Evolutionary conservation across 23 tunicate species (phyloP).

Genomic region (Clavelina lepadiformis): DNA sequence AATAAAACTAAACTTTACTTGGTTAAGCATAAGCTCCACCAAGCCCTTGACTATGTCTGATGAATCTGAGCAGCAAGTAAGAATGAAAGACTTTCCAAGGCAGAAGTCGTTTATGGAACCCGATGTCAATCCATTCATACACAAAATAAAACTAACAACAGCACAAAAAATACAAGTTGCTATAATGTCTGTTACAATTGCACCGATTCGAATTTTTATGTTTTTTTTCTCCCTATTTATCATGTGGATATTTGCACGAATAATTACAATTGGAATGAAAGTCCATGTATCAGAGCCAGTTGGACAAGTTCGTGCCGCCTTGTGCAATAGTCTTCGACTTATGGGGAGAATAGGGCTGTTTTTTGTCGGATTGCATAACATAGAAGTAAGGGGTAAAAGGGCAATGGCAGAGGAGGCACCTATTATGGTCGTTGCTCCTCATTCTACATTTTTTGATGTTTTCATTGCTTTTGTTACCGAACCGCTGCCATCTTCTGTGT

Average conservation of each 20-base stretch:
- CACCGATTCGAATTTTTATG: slow-evolving; percentile 12
- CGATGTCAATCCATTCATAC: slow-evolving; percentile 58
- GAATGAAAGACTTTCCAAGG: too few relatives aligned
- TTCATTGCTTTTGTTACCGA: slow-evolving; percentile 27
- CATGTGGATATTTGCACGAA: slow-evolving; percentile 2
- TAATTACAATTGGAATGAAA: slow-evolving; percentile 14
- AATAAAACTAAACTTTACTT: too few relatives aligned
- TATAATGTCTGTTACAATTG: slow-evolving; percentile 29
- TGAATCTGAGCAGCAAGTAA: too few relatives aligned
- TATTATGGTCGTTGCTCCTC: slow-evolving; percentile 57
- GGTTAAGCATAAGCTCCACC: too few relatives aligned
- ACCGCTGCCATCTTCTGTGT: slow-evolving; percentile 47
- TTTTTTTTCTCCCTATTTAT: background rate
- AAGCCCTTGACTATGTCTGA: too few relatives aligned
- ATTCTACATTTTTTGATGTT: slow-evolving; percentile 46
- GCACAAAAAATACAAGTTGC: slow-evolving; percentile 18
- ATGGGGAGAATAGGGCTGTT: slow-evolving; percentile 40
- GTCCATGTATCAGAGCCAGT: slow-evolving; percentile 3
- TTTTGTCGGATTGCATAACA: slow-evolving; percentile 38
- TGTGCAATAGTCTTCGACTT: slow-evolving; percentile 14
- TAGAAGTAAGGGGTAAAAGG: slow-evolving; percentile 51
- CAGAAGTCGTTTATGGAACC: slow-evolving; percentile 45
- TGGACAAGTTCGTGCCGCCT: background rate
- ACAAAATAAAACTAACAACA: slow-evolving; percentile 10
- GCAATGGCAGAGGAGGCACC: slow-evolving; percentile 33